These are phyloP conservation scores for Chaetogeoica ovagalla DNA, from an alignment of 2,888 invertebrate species.

Conservation along the genomic window DNA sequence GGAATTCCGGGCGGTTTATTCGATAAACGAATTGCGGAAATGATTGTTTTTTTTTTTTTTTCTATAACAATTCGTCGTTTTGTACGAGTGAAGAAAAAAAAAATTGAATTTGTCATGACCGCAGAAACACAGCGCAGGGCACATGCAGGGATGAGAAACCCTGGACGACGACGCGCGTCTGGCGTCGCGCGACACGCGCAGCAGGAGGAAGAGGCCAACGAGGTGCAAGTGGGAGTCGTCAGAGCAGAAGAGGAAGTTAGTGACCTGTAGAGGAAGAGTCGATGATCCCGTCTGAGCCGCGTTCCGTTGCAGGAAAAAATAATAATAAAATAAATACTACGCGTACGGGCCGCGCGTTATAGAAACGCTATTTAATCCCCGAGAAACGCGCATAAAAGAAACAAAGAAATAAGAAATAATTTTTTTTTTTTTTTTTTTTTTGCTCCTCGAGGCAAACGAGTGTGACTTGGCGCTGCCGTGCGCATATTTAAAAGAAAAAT, in stretches of 20 bases:
- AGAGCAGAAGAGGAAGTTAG: conserved; percentile 50
- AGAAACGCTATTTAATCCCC: conserved; percentile 31
- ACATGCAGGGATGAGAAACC: conserved; percentile 48
- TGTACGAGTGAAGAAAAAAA: no score
- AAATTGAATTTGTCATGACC: no score
- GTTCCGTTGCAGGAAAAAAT: conserved; percentile 25
- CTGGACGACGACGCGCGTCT: conserved; percentile 32
- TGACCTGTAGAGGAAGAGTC: conserved; percentile 51
- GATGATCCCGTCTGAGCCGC: conserved; percentile 50
- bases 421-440: no score
- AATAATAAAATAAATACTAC: not conserved
- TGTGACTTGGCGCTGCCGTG: not conserved
- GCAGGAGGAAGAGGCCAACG: not conserved
- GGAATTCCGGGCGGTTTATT: no score
- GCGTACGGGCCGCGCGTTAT: not conserved
- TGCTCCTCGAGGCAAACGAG: conserved; percentile 33
- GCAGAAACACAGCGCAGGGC: no score
- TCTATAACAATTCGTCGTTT: no score
- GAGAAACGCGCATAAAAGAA: not conserved
- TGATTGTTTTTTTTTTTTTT: no score
- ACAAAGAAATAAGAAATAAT: no score
- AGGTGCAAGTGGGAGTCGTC: not conserved
- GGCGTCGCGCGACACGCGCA: conserved; percentile 8
- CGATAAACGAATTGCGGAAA: no score
- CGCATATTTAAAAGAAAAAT: not conserved